Evolutionary conservation across 2,797 vertebrate species (phyloP).

Genomic region (Mus caroli): DNA sequence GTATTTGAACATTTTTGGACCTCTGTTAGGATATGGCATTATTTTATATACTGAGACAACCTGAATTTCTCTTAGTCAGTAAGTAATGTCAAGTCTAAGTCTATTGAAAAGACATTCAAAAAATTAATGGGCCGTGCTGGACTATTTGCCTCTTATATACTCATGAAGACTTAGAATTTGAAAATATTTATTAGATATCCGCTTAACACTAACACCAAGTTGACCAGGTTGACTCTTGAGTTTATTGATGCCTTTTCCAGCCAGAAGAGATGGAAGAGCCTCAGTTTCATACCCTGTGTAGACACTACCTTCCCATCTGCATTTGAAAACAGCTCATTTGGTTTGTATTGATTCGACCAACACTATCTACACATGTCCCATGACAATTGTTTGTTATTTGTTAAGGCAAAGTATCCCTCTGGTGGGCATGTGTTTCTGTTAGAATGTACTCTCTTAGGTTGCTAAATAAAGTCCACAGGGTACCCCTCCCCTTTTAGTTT

Average conservation of each 20-base stretch:
- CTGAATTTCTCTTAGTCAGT: constrained; percentile 42
- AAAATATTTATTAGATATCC: constrained; percentile 56
- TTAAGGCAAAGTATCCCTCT: neutral
- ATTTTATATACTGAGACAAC: constrained; percentile 57
- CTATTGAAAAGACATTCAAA: constrained; percentile 46
- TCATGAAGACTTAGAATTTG: constrained; percentile 32
- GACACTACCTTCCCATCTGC: neutral
- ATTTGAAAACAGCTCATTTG: neutral
- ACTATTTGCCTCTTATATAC: constrained; percentile 43
- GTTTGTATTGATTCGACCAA: neutral
- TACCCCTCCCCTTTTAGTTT: neutral
- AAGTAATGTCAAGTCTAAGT: constrained; percentile 28
- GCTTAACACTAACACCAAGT: constrained; percentile 40
- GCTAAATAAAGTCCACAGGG: constrained; percentile 28
- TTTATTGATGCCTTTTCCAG: constrained; percentile 54
- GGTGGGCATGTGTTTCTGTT: neutral
- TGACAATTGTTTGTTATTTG: neutral
- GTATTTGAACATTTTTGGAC: constrained; percentile 35
- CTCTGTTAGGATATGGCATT: constrained; percentile 2
- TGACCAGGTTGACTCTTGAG: constrained; percentile 47
- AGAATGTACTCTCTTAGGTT: constrained; percentile 49
- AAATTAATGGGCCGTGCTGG: constrained; percentile 7
- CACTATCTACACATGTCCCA: neutral
- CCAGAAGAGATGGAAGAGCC: constrained; percentile 43
- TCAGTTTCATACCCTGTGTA: constrained; percentile 10